A percentile compares a stretch with the other conserved stretches of the same genome.
These are phyloP conservation scores for Orthonychiurus folsomi DNA, from an alignment of 2,888 invertebrate genomes.

Conservation along the genomic window DNA sequence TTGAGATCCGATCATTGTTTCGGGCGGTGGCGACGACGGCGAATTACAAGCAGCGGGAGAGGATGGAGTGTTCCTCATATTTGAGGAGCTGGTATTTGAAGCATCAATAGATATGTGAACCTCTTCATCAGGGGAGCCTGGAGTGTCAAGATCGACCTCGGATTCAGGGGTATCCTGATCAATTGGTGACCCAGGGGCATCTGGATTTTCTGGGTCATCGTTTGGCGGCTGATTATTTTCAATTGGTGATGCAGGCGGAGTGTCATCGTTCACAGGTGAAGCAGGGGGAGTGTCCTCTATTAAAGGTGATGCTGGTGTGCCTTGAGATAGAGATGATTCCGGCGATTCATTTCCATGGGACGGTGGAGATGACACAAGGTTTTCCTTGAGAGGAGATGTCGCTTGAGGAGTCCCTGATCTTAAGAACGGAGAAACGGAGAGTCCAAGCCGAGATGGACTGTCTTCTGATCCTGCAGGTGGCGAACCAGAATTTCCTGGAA, in stretches of 20 bases:
- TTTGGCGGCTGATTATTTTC: background rate
- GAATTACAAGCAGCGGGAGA: background rate
- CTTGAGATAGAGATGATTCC: background rate
- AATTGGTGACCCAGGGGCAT: background rate
- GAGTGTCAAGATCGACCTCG: no score
- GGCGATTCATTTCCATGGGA: background rate
- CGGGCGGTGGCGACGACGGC: slow-evolving; percentile 3
- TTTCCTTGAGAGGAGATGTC: background rate
- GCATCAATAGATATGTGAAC: no score
- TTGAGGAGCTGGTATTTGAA: no score
- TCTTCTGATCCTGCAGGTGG: no score
- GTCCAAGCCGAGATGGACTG: no score
- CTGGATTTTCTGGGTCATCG: slow-evolving; percentile 3
- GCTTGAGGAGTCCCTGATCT: no score
- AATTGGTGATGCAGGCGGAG: background rate
- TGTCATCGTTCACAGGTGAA: background rate
- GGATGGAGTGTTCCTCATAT: no score
- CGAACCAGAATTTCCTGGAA: background rate
- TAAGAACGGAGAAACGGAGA: no score
- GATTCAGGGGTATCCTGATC: slow-evolving; percentile 1
- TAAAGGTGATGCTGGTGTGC: background rate
- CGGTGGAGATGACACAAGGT: slow-evolving; percentile 7
- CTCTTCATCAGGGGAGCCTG: no score
- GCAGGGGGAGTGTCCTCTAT: background rate
- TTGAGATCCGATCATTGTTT: slow-evolving; percentile 44